Percentiles rank a stretch among this genome's conserved stretches.
phyloP scores from a whole-genome alignment of 2,888 invertebrate species.

The Poecilus cupreus region DNA sequence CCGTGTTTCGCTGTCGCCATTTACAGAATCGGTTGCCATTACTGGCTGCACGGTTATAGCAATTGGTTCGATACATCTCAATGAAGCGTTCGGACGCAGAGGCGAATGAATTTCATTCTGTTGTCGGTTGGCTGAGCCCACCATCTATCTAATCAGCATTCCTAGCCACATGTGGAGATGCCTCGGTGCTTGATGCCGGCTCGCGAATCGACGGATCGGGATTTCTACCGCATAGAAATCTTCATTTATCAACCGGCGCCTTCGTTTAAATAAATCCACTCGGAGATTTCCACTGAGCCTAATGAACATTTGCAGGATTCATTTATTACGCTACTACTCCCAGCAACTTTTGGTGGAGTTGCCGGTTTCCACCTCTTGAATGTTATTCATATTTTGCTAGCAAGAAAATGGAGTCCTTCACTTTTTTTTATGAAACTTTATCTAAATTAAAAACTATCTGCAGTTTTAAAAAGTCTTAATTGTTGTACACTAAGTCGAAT shows the following conservation, averaged over 20 bases:
- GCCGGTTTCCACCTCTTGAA: too few species aligned
- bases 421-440: too few species aligned
- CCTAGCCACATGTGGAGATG: conserved; percentile 41
- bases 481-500: too few species aligned
- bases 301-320: background rate
- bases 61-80: conserved; percentile 59
- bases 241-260: background rate
- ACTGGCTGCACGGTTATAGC: conserved; percentile 47
- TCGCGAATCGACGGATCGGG: background rate
- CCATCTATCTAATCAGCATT: conserved; percentile 58
- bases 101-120: conserved; percentile 38
- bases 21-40: conserved; percentile 51
- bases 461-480: too few species aligned
- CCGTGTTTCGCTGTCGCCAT: conserved; percentile 57
- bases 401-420: too few species aligned
- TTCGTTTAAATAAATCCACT: conserved; percentile 14
- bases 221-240: conserved; percentile 29
- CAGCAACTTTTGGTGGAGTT: too few species aligned
- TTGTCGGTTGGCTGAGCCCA: conserved; percentile 19
- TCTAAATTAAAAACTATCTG: too few species aligned
- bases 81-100: conserved; percentile 37
- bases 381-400: too few species aligned
- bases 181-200: background rate
- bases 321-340: too few species aligned
- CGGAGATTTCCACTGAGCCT: background rate